Percentiles rank a stretch among this genome's conserved stretches.
Conservation (phyloP, 2,888 invertebrate genomes). For the Spisula solida region DNA sequence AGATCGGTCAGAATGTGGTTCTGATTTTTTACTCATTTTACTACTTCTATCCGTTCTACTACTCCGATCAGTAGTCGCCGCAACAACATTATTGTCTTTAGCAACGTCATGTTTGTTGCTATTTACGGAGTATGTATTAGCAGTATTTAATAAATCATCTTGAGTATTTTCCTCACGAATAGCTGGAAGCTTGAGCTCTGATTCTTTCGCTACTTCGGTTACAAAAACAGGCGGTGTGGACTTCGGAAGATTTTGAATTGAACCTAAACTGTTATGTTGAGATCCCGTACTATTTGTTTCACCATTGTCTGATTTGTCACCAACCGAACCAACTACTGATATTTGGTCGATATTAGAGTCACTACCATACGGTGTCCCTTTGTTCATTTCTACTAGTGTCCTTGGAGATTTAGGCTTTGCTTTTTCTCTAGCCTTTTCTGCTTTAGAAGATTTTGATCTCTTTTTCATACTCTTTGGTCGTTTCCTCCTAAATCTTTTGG, state of each 20-base stretch:
- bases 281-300: background rate
- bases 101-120: background rate
- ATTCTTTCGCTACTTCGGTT: slow-evolving; percentile 63
- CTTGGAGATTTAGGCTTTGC: slow-evolving; percentile 32
- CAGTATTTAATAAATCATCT: slow-evolving; percentile 66
- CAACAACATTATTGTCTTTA: background rate
- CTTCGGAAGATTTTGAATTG: slow-evolving; percentile 54
- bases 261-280: slow-evolving; percentile 8
- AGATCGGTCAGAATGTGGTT: background rate
- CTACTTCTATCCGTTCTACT: background rate
- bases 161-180: slow-evolving; percentile 75
- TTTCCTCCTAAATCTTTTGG: slow-evolving; percentile 67
- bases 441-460: background rate
- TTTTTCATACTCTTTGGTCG: slow-evolving; percentile 29
- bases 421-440: slow-evolving; percentile 25
- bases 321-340: slow-evolving; percentile 7
- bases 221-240: slow-evolving; percentile 70
- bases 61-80: background rate
- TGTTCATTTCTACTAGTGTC: slow-evolving; percentile 33
- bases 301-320: background rate
- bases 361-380: background rate
- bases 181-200: slow-evolving; percentile 66
- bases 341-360: slow-evolving; percentile 31
- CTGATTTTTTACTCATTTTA: background rate
- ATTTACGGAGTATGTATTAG: slow-evolving; percentile 24